These are phyloP conservation scores for Entomobrya multifasciata DNA, from an alignment of 2,888 invertebrate genomes.

Conservation along the genomic window DNA sequence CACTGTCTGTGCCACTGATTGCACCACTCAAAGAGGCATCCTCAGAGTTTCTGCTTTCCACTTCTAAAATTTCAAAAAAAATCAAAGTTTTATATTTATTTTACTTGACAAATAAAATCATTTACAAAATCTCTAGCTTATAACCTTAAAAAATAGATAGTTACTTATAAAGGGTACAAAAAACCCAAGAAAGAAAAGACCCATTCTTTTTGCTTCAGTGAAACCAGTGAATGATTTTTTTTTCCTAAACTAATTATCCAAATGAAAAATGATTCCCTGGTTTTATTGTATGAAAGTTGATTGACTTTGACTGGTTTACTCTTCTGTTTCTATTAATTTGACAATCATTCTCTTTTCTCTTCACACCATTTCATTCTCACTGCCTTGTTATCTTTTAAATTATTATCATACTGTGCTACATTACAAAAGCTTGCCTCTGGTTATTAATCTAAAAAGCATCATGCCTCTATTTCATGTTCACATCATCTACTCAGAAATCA, in stretches of 20 bases:
- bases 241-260: conserved; percentile 61
- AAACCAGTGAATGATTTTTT: background rate
- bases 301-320: conserved; percentile 32
- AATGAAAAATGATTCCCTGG: conserved; percentile 70
- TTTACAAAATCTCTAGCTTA: too few species aligned
- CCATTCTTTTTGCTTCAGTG: background rate
- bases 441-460: too few species aligned
- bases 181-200: background rate
- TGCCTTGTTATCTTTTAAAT: conserved; percentile 70
- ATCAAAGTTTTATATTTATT: background rate
- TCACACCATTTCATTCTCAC: conserved; percentile 34
- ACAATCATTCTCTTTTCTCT: conserved; percentile 43
- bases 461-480: too few species aligned
- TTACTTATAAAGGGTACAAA: too few species aligned
- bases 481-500: too few species aligned
- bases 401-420: conserved; percentile 66
- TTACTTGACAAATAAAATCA: background rate
- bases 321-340: conserved; percentile 61
- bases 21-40: conserved; percentile 79
- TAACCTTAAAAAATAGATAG: too few species aligned
- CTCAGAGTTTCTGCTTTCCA: conserved; percentile 79
- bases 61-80: conserved; percentile 61
- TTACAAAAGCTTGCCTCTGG: too few species aligned
- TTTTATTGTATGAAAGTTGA: too few species aligned
- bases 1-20: conserved; percentile 79